These are phyloP conservation scores for Dendrolimus punctatus DNA, from an alignment of 1,140 invertebrate genomes.

Conservation along the genomic window DNA sequence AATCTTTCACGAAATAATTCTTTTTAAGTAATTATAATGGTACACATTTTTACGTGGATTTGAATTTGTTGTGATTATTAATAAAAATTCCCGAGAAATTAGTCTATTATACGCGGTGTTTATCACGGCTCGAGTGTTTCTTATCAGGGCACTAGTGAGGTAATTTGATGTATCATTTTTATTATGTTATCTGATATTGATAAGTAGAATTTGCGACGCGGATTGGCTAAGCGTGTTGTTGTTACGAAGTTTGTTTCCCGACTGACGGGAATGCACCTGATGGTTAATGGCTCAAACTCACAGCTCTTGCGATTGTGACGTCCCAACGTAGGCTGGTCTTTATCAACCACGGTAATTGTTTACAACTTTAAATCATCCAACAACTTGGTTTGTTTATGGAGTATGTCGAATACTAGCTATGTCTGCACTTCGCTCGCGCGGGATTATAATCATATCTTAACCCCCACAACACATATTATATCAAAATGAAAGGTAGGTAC, in stretches of 20 bases:
- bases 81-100: constrained; percentile 12
- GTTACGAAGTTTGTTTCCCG: constrained; percentile 20
- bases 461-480: no score
- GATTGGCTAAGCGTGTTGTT: constrained; percentile 21
- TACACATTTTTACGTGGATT: neutral
- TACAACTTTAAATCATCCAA: neutral
- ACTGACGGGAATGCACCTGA: constrained; percentile 16
- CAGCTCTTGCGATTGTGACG: neutral
- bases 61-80: constrained; percentile 9
- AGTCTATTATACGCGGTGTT: constrained; percentile 19
- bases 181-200: constrained; percentile 43
- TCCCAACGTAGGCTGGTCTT: neutral
- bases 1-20: no score
- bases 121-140: constrained; percentile 40
- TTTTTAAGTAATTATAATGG: no score
- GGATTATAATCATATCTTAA: no score
- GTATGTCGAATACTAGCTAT: no score
- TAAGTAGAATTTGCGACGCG: constrained; percentile 28
- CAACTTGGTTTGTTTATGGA: no score
- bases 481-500: no score
- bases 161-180: constrained; percentile 63
- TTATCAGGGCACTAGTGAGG: constrained; percentile 48
- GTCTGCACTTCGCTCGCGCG: no score
- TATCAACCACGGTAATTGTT: constrained; percentile 5
- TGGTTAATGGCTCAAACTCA: neutral